A percentile compares a stretch with the other conserved stretches of the same genome.
Evolutionary conservation across 1,140 invertebrate species (phyloP).

Genomic region (Papilio aristodemus): DNA sequence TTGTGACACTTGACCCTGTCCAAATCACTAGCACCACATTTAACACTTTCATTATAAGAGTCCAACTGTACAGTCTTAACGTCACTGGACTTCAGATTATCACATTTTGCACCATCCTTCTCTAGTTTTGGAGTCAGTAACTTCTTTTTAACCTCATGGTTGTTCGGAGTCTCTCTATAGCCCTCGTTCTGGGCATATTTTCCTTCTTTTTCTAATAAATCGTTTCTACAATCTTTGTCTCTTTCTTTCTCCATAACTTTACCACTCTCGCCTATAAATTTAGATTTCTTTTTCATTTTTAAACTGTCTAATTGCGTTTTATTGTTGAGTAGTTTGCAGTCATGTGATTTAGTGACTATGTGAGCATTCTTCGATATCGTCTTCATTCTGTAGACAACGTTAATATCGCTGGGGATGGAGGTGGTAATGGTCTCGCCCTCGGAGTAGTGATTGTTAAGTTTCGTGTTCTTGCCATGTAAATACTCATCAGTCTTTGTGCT

Average conservation of each 20-base stretch:
- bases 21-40: conserved; percentile 67
- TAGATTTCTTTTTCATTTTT: conserved; percentile 73
- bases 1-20: conserved; percentile 69
- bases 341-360: conserved; percentile 75
- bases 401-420: conserved; percentile 61
- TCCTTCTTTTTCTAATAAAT: conserved; percentile 71
- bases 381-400: conserved; percentile 76
- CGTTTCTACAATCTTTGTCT: conserved; percentile 71
- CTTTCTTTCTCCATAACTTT: conserved; percentile 62
- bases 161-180: conserved; percentile 74
- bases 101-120: conserved; percentile 67
- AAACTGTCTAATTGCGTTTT: conserved; percentile 63
- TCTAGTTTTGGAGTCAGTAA: conserved; percentile 60
- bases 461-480: conserved; percentile 68
- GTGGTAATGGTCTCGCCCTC: conserved; percentile 63
- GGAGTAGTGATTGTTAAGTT: conserved; percentile 67
- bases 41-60: conserved; percentile 55
- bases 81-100: conserved; percentile 71
- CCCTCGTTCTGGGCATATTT: conserved; percentile 78
- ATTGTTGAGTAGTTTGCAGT: conserved; percentile 71
- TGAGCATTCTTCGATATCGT: conserved; percentile 76
- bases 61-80: conserved; percentile 64
- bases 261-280: conserved; percentile 55
- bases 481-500: conserved; percentile 73
- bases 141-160: conserved; percentile 72